phyloP scores from a whole-genome alignment of 2,113 vertebrate species.

The Callionymus lyra region DNA sequence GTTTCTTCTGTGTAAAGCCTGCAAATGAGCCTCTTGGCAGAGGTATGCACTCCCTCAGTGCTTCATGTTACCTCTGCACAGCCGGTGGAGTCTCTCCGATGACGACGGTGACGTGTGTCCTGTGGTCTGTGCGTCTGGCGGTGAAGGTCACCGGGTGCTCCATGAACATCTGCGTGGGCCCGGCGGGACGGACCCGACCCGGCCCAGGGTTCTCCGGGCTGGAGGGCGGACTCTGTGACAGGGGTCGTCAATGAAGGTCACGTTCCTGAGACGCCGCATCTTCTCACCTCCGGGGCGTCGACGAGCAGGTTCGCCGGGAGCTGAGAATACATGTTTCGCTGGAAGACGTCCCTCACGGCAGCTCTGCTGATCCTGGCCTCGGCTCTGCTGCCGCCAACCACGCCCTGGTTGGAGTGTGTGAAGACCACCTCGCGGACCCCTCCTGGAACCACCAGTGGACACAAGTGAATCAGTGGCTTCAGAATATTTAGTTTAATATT shows the following conservation, averaged over 20 bases:
- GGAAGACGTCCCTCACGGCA: slow-evolving; percentile 81
- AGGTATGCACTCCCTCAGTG: no score
- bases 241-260: no score
- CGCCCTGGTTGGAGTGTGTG: slow-evolving; percentile 87
- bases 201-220: slow-evolving; percentile 12
- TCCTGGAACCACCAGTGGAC: slow-evolving; percentile 50
- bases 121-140: slow-evolving; percentile 52
- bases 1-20: no score
- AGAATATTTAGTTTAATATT: no score
- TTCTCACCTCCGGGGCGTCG: slow-evolving; percentile 70
- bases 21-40: no score
- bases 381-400: slow-evolving; percentile 89
- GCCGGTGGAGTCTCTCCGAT: slow-evolving; percentile 76
- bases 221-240: slow-evolving; percentile 31
- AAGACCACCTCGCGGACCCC: slow-evolving; percentile 80
- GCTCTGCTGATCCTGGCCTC: slow-evolving; percentile 83
- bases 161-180: slow-evolving; percentile 20
- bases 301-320: slow-evolving; percentile 80
- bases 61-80: slow-evolving; percentile 78
- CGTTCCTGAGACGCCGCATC: not conserved
- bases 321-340: slow-evolving; percentile 82
- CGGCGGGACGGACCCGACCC: not conserved
- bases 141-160: slow-evolving; percentile 69
- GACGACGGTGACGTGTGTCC: slow-evolving; percentile 65
- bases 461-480: no score